Percentiles rank a stretch among this genome's conserved stretches.
These are phyloP conservation scores for Enhydra lutris DNA, from an alignment of 2,113 vertebrate genomes.

Conservation along the genomic window DNA sequence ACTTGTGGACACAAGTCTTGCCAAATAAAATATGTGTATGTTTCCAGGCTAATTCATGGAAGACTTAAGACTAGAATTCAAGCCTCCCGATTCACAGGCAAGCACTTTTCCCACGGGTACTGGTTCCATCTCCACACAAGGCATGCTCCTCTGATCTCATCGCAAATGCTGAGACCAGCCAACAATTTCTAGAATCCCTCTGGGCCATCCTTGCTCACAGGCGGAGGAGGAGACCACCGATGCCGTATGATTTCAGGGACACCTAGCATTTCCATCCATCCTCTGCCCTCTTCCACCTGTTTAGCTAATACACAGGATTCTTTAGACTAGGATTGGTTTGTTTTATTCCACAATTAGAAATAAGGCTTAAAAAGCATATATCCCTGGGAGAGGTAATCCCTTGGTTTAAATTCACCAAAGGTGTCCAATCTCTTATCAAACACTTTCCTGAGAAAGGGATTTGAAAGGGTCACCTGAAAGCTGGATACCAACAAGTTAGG, in stretches of 20 bases:
- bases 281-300: neutral
- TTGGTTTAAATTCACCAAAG: neutral
- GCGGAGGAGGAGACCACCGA: neutral
- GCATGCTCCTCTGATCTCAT: neutral
- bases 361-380: neutral
- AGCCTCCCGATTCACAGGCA: neutral
- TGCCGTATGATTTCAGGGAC: neutral
- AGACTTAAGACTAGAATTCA: neutral
- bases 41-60: neutral
- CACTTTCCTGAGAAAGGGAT: neutral
- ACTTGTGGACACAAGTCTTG: neutral
- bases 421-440: neutral
- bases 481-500: neutral
- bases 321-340: neutral
- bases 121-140: neutral
- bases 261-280: neutral
- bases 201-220: neutral
- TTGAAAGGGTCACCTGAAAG: neutral
- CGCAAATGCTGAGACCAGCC: neutral
- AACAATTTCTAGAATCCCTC: neutral
- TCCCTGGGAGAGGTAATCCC: neutral
- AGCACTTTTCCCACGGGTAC: neutral
- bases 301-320: neutral
- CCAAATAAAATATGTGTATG: neutral
- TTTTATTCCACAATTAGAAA: constrained; percentile 23